Evolutionary conservation across 2,888 invertebrate species (phyloP), one percentile per base, ranked within the genome.

Genomic region (Chydorus sphaericus): DNA sequence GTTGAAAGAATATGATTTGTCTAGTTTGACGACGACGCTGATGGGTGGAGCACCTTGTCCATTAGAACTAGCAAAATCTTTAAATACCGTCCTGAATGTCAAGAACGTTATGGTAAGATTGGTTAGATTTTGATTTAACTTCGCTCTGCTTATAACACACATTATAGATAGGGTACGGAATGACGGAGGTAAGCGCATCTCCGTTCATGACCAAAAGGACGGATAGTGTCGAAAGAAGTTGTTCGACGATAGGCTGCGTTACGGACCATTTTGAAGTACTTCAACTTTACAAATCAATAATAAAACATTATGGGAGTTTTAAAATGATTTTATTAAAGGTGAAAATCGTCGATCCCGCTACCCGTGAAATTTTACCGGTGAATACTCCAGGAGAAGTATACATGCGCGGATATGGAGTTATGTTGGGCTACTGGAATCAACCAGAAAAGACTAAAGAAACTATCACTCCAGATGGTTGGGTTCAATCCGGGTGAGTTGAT

Each of bases 381-480:
- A 85, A 83, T 1, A 71, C 70, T n/a, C 70, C 79, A 0, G 92
- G 92, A 0, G 89, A 92, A 69, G 71, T 90, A 50, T 77, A 79
- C 65, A 72, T 81, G 0, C 73, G 87, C 29, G 87, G 88, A 0
- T 89, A 87, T 69, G 70, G 68, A 58, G 79, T 72, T n/a, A 90
- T 92, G 85, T 70, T 82, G 48, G 77, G 80, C 26, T 93, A 93
- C 69, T 91, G 84, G 82, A 75, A 76, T 14, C 87, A 90, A 59
- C 77, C 80, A 2, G 78, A 78, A 58, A 85, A 81, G 67, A 91
- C 90, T 0, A 74, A 67, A 26, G 77, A 83, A 62, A 76, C 76
- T 0, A 70, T 88, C 3, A 75, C 76, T 6, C 65, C 72, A 16
- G 82, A 83, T 59, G 75, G 82, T 28, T 93, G 92, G 91, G 73